phyloP scores from a whole-genome alignment of 2,888 invertebrate genomes.

The Harpalus rufipes region DNA sequence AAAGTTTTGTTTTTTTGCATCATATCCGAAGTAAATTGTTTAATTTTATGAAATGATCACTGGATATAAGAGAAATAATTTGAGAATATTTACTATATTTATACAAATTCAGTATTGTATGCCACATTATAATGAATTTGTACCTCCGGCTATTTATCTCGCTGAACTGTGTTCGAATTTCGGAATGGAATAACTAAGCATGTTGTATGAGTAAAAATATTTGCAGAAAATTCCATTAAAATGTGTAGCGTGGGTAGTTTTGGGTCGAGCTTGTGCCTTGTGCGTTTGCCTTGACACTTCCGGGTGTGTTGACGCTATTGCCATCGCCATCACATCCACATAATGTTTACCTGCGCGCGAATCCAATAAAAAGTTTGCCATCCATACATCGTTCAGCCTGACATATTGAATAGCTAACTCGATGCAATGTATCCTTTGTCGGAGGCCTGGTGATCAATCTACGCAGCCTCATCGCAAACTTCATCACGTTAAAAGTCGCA shows the following conservation, averaged over 20 bases:
- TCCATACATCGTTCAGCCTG: conserved; percentile 64
- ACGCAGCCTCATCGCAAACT: conserved; percentile 58
- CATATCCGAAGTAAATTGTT: too few relatives aligned
- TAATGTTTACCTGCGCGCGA: conserved; percentile 61
- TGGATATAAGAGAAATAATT: too few relatives aligned
- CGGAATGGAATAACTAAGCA: too few relatives aligned
- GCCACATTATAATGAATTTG: too few relatives aligned
- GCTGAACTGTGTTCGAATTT: too few relatives aligned
- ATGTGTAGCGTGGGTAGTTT: neutral
- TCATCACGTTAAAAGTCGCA: conserved; percentile 64
- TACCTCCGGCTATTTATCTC: too few relatives aligned
- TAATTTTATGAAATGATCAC: too few relatives aligned
- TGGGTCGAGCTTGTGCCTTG: neutral
- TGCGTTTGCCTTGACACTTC: conserved; percentile 7
- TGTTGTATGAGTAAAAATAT: neutral
- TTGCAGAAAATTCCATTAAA: neutral
- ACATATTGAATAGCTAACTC: conserved; percentile 66
- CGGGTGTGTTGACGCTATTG: neutral
- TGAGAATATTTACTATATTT: too few relatives aligned
- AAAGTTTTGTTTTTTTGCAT: too few relatives aligned
- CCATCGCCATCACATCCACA: conserved; percentile 6
- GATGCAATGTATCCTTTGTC: conserved; percentile 66
- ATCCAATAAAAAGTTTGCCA: conserved; percentile 63
- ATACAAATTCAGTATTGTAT: too few relatives aligned
- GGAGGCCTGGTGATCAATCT: conserved; percentile 60